phyloP scores from a whole-genome alignment of 2,113 vertebrate species.

The Crocuta crocuta region DNA sequence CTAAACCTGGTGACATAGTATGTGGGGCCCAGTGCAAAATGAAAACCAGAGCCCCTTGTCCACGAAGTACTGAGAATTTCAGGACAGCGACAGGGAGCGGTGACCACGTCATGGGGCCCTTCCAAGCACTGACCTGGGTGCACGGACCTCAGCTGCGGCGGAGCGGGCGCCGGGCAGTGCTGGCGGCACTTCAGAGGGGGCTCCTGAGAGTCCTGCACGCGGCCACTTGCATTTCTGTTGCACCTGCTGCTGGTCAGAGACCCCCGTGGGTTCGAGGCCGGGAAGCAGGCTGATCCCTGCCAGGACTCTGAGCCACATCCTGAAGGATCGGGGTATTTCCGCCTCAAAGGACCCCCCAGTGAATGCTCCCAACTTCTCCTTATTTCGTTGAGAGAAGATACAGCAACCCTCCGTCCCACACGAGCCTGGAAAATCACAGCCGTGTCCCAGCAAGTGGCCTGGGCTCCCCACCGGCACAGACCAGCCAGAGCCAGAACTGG shows the following conservation, averaged over 20 bases:
- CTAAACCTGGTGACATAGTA: neutral
- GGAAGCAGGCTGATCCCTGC: neutral
- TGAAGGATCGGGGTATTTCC: neutral
- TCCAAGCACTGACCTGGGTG: neutral
- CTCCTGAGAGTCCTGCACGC: neutral
- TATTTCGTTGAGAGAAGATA: neutral
- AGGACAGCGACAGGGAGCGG: fast-evolving
- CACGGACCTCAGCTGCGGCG: neutral
- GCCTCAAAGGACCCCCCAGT: neutral
- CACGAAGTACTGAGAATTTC: neutral
- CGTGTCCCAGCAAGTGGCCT: neutral
- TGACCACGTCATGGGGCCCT: fast-evolving
- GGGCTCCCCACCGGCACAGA: no score
- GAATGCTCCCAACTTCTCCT: neutral
- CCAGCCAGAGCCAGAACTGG: neutral
- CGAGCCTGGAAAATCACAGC: neutral
- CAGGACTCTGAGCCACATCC: no score
- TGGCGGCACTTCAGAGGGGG: neutral
- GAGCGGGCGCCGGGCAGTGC: neutral
- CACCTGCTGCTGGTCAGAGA: neutral
- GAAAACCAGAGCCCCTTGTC: neutral
- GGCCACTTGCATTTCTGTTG: neutral
- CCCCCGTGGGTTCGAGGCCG: neutral
- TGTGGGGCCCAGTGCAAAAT: neutral
- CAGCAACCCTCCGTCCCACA: neutral